Evolutionary conservation across 2,113 vertebrate genomes (phyloP).

Genomic region (Toxostoma redivivum): DNA sequence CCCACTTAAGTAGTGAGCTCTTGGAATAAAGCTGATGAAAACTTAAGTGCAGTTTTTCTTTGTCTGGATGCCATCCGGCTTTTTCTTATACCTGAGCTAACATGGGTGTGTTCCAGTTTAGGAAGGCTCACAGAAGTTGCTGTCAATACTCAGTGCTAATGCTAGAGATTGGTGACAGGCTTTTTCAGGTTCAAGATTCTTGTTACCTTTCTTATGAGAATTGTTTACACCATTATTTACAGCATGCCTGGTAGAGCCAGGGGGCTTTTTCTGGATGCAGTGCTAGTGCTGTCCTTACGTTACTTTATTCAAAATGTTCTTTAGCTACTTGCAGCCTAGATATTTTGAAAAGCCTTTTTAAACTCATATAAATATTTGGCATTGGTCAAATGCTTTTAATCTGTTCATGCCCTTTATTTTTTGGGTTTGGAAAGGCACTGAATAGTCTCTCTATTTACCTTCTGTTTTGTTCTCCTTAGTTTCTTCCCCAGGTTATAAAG

Average conservation of each 20-base stretch:
- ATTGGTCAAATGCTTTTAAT: neutral
- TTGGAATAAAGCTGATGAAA: neutral
- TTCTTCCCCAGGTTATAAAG: neutral
- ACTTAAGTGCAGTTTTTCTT: neutral
- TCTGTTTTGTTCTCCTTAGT: neutral
- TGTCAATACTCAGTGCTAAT: neutral
- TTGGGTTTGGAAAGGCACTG: neutral
- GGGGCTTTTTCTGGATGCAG: neutral
- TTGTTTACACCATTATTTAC: neutral
- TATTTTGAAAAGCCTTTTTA: neutral
- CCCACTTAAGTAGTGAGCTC: neutral
- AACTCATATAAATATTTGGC: neutral
- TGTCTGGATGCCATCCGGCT: neutral
- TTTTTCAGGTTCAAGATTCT: neutral
- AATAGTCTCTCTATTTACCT: neutral
- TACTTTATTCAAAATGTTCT: neutral
- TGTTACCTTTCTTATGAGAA: neutral
- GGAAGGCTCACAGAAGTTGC: neutral
- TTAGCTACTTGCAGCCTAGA: neutral
- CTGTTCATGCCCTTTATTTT: neutral
- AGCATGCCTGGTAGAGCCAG: neutral
- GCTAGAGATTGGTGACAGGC: neutral
- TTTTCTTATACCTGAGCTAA: neutral
- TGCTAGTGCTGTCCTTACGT: neutral
- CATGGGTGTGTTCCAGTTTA: neutral